Evolutionary conservation across 1,140 invertebrate genomes (phyloP).

Genomic region (Calliopsis andreniformis): DNA sequence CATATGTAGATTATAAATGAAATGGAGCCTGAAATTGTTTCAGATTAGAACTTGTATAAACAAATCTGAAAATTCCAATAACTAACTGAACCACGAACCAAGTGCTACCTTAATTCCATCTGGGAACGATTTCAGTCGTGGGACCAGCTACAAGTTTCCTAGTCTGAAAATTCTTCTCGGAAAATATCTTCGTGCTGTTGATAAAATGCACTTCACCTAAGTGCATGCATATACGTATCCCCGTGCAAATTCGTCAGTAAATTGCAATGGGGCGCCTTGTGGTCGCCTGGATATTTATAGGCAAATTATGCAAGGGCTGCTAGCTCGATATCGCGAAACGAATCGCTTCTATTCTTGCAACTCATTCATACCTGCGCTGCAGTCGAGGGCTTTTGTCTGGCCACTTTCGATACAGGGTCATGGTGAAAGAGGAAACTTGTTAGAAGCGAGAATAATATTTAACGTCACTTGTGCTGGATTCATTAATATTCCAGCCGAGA

Average conservation of each 20-base stretch:
- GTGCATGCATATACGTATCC: constrained; percentile 49
- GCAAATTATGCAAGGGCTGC: constrained; percentile 53
- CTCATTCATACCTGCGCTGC: constrained; percentile 37
- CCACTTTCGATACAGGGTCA: constrained; percentile 31
- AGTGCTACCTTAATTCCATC: background rate
- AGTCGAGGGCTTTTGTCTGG: constrained; percentile 22
- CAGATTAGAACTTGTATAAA: too few relatives aligned
- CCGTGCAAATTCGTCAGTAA: constrained; percentile 54
- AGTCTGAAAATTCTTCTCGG: constrained; percentile 20
- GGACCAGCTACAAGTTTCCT: background rate
- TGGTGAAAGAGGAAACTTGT: too few relatives aligned
- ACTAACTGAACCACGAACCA: too few relatives aligned
- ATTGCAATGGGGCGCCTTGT: constrained; percentile 34
- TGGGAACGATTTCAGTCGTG: background rate
- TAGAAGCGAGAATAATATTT: background rate
- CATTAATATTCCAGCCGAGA: background rate
- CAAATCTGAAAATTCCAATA: too few relatives aligned
- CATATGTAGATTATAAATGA: too few relatives aligned
- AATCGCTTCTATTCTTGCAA: background rate
- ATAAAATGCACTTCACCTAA: constrained; percentile 52
- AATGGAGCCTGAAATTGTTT: too few relatives aligned
- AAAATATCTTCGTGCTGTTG: background rate
- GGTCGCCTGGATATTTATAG: constrained; percentile 53
- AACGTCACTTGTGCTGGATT: background rate
- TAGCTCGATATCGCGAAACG: constrained; percentile 45